Conservation (phyloP, 2,888 invertebrate genomes). For the Eupithecia pulchellata region DNA sequence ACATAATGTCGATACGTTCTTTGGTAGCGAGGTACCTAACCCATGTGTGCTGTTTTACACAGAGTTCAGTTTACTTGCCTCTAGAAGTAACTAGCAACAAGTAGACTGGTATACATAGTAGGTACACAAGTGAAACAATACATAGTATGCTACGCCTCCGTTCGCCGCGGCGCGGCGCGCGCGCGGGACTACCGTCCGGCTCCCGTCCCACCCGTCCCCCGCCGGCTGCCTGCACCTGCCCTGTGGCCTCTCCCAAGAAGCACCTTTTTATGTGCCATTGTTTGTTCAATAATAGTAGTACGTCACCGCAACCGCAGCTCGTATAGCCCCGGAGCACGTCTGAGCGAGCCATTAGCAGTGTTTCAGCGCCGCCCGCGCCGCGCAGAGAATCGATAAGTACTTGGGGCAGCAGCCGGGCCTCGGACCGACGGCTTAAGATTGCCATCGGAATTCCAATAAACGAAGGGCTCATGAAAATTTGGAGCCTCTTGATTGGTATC, state of each 20-base stretch:
- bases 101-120: too few species aligned
- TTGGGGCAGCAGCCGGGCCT: neutral
- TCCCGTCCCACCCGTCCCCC: neutral
- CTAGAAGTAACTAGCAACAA: neutral
- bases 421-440: neutral
- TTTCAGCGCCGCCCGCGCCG: slow-evolving; percentile 10
- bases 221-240: neutral
- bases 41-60: neutral
- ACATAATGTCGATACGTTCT: neutral
- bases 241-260: slow-evolving; percentile 12
- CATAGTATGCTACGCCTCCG: neutral
- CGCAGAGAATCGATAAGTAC: slow-evolving; percentile 14
- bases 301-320: slow-evolving; percentile 36
- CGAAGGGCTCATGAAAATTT: neutral
- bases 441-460: slow-evolving; percentile 5
- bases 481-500: neutral
- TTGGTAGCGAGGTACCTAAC: neutral
- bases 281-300: slow-evolving; percentile 18
- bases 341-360: slow-evolving; percentile 33
- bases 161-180: neutral
- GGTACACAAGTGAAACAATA: neutral
- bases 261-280: slow-evolving; percentile 27
- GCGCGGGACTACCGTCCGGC: neutral
- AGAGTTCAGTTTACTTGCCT: neutral
- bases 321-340: slow-evolving; percentile 41